Evolutionary conservation across 2,888 invertebrate species (phyloP).

Genomic region (Drosophila algonquin): DNA sequence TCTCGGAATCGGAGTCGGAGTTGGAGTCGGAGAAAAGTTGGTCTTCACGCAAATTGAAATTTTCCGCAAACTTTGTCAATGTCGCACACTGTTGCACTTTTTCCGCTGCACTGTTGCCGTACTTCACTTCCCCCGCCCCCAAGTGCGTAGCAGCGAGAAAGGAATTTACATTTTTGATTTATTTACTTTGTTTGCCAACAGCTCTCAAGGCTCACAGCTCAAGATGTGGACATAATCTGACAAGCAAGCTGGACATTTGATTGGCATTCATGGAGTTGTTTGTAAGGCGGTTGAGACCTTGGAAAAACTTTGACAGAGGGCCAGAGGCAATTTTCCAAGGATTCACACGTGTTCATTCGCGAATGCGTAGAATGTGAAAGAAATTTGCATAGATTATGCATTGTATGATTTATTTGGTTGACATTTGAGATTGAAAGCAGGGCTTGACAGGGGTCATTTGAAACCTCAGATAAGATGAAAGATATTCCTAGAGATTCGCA

Average conservation of each 20-base stretch:
- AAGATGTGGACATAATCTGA: conserved; percentile 39
- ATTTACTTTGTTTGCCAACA: conserved; percentile 19
- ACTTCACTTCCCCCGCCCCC: conserved; percentile 20
- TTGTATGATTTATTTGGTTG: conserved; percentile 12
- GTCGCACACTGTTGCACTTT: conserved; percentile 74
- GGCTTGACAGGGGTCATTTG: no score
- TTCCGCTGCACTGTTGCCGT: conserved; percentile 42
- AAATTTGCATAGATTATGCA: conserved; percentile 1
- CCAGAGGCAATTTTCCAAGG: background rate
- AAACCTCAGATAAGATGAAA: background rate
- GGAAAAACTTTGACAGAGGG: background rate
- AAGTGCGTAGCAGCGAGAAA: conserved; percentile 53
- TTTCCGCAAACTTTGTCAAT: conserved; percentile 65
- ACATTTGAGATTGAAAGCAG: background rate
- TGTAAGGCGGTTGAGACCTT: background rate
- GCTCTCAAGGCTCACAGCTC: conserved; percentile 18
- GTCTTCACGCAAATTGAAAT: conserved; percentile 65
- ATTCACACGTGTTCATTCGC: background rate
- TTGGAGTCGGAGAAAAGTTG: background rate
- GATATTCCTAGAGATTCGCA: background rate
- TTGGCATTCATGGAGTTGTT: conserved; percentile 8
- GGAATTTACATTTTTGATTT: conserved; percentile 60
- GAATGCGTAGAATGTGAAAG: background rate
- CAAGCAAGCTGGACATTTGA: conserved; percentile 35
- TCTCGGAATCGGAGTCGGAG: background rate